Conservation (phyloP, 2,888 invertebrate genomes). For the Luperina testacea region DNA sequence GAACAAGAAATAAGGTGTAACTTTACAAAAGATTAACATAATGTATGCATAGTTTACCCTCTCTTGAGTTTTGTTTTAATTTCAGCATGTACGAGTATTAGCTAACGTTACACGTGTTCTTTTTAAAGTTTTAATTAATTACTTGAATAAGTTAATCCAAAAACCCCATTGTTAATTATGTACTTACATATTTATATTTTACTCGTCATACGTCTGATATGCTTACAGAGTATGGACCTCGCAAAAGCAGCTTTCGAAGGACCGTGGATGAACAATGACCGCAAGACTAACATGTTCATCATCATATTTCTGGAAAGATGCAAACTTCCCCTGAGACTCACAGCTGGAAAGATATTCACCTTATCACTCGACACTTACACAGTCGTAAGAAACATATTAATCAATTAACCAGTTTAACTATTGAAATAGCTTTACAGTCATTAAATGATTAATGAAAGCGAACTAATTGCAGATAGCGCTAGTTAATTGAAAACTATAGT, state of each 20-base stretch:
- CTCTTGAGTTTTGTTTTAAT: constrained; percentile 36
- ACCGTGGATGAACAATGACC: constrained; percentile 84
- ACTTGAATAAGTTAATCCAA: background rate
- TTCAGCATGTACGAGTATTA: constrained; percentile 12
- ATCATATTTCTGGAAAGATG: constrained; percentile 87
- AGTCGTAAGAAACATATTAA: constrained; percentile 77
- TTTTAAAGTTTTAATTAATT: constrained; percentile 18
- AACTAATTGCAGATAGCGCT: constrained; percentile 24
- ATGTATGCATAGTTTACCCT: constrained; percentile 31
- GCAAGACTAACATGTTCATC: constrained; percentile 79
- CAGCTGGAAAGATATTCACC: constrained; percentile 89
- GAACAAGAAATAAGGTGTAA: constrained; percentile 22
- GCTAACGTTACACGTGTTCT: constrained; percentile 16
- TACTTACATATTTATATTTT: background rate
- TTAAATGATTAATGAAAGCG: constrained; percentile 33
- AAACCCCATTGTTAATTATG: background rate
- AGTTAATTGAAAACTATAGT: constrained; percentile 34
- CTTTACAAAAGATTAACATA: constrained; percentile 33
- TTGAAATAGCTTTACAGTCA: constrained; percentile 3
- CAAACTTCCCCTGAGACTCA: constrained; percentile 86
- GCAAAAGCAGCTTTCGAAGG: constrained; percentile 88
- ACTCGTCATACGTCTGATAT: background rate
- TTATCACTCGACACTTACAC: constrained; percentile 89
- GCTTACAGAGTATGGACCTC: constrained; percentile 85
- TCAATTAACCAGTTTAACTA: background rate